phyloP scores from a whole-genome alignment of 2,113 vertebrate genomes.

The Columba janthina region DNA sequence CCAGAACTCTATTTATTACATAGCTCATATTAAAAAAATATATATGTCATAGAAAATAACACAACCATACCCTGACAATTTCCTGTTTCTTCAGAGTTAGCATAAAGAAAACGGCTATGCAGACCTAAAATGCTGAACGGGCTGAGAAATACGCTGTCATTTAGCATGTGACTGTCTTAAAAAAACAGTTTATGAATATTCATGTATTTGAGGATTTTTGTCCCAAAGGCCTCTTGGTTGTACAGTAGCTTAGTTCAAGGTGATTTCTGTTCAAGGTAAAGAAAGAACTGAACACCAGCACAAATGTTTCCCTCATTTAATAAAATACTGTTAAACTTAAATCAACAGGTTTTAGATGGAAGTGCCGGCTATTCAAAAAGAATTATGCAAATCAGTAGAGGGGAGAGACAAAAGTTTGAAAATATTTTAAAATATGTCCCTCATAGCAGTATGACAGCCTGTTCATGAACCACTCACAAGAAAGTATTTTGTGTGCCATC shows the following conservation, averaged over 20 bases:
- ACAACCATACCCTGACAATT: not conserved
- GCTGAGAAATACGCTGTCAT: not conserved
- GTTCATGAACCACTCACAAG: not conserved
- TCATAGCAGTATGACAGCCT: not conserved
- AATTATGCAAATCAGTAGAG: not conserved
- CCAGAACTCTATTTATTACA: not conserved
- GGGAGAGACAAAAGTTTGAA: not conserved
- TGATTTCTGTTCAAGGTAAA: not conserved
- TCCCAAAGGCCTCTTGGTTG: not conserved
- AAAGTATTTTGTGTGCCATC: not conserved
- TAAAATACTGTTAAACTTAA: not conserved
- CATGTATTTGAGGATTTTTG: not conserved
- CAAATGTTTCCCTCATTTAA: not conserved
- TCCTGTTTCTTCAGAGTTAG: not conserved
- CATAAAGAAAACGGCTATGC: not conserved
- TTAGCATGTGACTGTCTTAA: not conserved
- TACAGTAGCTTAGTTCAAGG: not conserved
- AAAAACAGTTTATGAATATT: not conserved
- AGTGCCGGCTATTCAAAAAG: not conserved
- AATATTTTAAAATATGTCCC: not conserved
- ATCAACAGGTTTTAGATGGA: not conserved
- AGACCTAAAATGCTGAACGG: not conserved
- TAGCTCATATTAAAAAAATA: not conserved
- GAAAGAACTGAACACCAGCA: not conserved
- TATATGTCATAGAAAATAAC: not conserved